These are phyloP conservation scores for Synanthedon myopaeformis DNA, from an alignment of 2,888 invertebrate genomes.

Conservation along the genomic window DNA sequence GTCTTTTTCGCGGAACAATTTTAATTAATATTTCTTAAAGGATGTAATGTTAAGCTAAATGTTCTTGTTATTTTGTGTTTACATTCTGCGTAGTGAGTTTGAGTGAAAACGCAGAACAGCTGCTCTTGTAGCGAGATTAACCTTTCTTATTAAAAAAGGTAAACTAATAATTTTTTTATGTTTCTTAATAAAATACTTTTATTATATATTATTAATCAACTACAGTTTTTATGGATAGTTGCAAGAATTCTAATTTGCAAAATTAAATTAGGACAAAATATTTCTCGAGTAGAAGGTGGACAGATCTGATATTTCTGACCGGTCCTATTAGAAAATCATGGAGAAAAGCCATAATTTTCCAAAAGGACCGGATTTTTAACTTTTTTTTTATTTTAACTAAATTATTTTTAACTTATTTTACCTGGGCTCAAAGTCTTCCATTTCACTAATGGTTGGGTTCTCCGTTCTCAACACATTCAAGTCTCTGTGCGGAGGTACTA, in stretches of 20 bases:
- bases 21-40: constrained; percentile 64
- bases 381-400: constrained; percentile 10
- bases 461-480: constrained; percentile 65
- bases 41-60: constrained; percentile 18
- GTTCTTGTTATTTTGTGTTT: constrained; percentile 22
- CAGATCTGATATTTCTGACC: too few relatives aligned
- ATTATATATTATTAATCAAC: too few relatives aligned
- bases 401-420: constrained; percentile 15
- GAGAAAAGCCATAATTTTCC: background rate
- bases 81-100: constrained; percentile 8
- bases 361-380: background rate
- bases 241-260: too few relatives aligned
- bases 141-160: too few relatives aligned
- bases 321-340: too few relatives aligned
- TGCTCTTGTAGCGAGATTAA: background rate
- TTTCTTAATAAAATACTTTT: too few relatives aligned
- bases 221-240: too few relatives aligned
- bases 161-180: too few relatives aligned
- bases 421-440: constrained; percentile 73
- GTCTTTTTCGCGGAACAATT: constrained; percentile 57
- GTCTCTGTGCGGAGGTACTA: constrained; percentile 63
- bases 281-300: too few relatives aligned
- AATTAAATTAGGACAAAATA: too few relatives aligned
- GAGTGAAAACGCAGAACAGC: constrained; percentile 6
- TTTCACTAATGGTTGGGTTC: constrained; percentile 79